Conservation (phyloP, 2,113 vertebrate species). For the Hiodon alosoides region DNA sequence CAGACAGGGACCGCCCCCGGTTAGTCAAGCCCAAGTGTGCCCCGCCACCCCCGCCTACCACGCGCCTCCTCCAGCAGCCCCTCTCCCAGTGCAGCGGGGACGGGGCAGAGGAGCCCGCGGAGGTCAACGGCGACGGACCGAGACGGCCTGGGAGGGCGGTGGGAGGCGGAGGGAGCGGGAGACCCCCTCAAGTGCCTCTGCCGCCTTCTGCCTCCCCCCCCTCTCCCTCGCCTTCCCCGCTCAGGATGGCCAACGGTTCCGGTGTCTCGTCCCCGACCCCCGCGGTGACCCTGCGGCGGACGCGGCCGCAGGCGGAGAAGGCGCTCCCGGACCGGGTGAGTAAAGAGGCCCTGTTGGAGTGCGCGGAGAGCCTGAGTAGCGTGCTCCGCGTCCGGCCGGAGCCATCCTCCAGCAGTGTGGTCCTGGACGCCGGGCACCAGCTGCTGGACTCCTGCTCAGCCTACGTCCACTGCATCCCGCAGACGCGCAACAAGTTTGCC, state of each 20-base stretch:
- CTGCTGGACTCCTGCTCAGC: conserved; percentile 95
- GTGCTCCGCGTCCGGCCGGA: conserved; percentile 70
- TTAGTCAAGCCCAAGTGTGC: conserved; percentile 96
- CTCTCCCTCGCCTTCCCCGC: conserved; percentile 54
- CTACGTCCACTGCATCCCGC: conserved; percentile 96
- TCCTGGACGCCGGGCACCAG: conserved; percentile 93
- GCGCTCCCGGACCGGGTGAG: conserved; percentile 81
- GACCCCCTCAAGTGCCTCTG: conserved; percentile 91
- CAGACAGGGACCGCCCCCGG: conserved; percentile 84
- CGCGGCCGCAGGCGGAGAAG: conserved; percentile 77
- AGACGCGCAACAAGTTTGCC: conserved; percentile 96
- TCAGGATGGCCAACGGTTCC: conserved; percentile 80
- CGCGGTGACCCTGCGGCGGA: conserved; percentile 77
- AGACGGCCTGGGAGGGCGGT: conserved; percentile 63
- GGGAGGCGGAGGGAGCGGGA: conserved; percentile 68
- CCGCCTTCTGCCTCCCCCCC: conserved; percentile 45
- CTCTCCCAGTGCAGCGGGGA: conserved; percentile 47
- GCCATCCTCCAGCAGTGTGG: conserved; percentile 82
- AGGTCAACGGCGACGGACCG: conserved; percentile 69
- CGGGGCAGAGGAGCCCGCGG: conserved; percentile 64
- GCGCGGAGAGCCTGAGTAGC: conserved; percentile 79
- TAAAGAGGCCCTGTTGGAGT: conserved; percentile 88
- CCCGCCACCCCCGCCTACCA: conserved; percentile 81
- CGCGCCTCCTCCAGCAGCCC: conserved; percentile 71
- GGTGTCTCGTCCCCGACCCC: conserved; percentile 53